phyloP scores from a whole-genome alignment of 2,888 invertebrate species.

The Drosophila prostipennis region DNA sequence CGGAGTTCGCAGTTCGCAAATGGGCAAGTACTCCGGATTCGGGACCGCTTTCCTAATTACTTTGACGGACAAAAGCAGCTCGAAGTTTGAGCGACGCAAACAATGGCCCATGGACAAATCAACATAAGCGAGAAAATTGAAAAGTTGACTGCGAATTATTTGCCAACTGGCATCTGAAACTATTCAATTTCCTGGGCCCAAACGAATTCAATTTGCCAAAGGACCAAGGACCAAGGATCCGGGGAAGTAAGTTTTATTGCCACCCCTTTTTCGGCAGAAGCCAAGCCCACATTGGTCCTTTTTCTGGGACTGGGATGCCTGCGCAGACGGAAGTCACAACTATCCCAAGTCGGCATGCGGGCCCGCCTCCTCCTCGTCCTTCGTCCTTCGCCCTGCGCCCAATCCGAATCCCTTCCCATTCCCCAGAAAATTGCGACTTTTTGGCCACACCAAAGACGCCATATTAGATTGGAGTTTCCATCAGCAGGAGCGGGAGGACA shows the following conservation, averaged over 20 bases:
- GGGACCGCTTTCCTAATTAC: constrained; percentile 70
- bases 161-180: constrained; percentile 70
- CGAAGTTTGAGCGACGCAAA: constrained; percentile 70
- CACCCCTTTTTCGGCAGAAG: constrained; percentile 49
- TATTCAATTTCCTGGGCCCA: constrained; percentile 69
- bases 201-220: constrained; percentile 64
- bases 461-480: constrained; percentile 56
- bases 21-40: constrained; percentile 61
- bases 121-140: constrained; percentile 68
- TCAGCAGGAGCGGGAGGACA: constrained; percentile 1
- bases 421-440: constrained; percentile 56
- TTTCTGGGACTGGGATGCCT: constrained; percentile 38
- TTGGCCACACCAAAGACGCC: constrained; percentile 64
- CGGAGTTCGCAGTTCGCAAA: constrained; percentile 12
- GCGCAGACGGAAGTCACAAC: constrained; percentile 75
- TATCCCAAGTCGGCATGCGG: constrained; percentile 75
- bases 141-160: constrained; percentile 60
- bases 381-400: constrained; percentile 20
- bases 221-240: constrained; percentile 11
- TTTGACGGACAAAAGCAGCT: constrained; percentile 75
- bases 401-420: constrained; percentile 19
- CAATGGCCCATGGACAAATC: constrained; percentile 56
- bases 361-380: constrained; percentile 35
- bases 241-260: constrained; percentile 65
- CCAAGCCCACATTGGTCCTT: constrained; percentile 61